Percentiles rank a stretch among this genome's conserved stretches.
Evolutionary conservation across 2,888 invertebrate genomes (phyloP).

Genomic region (Drosophila mimica): DNA sequence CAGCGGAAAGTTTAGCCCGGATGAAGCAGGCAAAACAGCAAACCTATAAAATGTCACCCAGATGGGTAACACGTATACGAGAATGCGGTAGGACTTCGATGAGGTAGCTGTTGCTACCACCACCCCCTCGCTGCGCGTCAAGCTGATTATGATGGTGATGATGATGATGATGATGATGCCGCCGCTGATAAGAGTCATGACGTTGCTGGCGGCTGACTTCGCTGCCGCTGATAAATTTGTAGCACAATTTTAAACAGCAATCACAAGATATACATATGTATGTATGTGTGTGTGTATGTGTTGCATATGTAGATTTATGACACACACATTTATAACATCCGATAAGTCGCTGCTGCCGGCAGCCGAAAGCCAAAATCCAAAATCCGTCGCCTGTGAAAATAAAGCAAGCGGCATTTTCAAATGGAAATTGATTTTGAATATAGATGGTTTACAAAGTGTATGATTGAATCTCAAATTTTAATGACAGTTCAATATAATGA

Average conservation of each 20-base stretch:
- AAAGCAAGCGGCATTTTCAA: conserved; percentile 24
- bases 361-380: conserved; percentile 22
- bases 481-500: conserved; percentile 62
- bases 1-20: conserved; percentile 57
- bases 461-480: conserved; percentile 61
- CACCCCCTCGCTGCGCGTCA: not conserved
- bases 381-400: conserved; percentile 22
- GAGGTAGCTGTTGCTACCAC: conserved; percentile 4
- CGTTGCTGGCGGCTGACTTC: conserved; percentile 33
- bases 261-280: conserved; percentile 9
- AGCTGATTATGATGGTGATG: conserved; percentile 8
- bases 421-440: conserved; percentile 59
- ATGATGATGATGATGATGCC: conserved; percentile 23
- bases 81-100: conserved; percentile 20
- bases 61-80: conserved; percentile 35
- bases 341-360: conserved; percentile 40
- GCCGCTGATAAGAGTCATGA: conserved; percentile 54
- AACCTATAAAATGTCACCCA: conserved; percentile 50
- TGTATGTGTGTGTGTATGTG: conserved; percentile 1
- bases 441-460: conserved; percentile 34
- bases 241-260: conserved; percentile 67
- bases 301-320: conserved; percentile 74
- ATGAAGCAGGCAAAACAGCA: conserved; percentile 17
- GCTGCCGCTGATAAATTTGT: conserved; percentile 59
- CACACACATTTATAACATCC: conserved; percentile 64